Percentiles rank a stretch among this genome's conserved stretches.
phyloP scores from a whole-genome alignment of 2,797 vertebrate genomes.

The Eulemur albifrons region DNA sequence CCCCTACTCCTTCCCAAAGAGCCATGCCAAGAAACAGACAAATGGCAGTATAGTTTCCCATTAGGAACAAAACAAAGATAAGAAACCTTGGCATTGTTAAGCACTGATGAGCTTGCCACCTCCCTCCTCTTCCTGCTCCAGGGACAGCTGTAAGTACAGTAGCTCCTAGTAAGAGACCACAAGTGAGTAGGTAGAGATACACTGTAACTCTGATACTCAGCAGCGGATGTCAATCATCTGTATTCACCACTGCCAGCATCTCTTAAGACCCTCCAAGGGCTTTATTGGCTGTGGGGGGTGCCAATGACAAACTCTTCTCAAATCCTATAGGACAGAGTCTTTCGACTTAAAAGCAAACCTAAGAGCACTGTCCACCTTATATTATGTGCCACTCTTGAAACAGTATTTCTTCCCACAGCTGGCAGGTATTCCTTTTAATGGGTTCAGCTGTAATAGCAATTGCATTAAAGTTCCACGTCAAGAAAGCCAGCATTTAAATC shows the following conservation, averaged over 20 bases:
- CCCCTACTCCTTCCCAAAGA: not conserved
- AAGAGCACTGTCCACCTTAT: not conserved
- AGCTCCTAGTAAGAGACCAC: not conserved
- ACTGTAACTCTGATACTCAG: not conserved
- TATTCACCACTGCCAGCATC: not conserved
- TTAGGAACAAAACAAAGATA: not conserved
- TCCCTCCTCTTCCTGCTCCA: not conserved
- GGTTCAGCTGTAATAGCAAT: slow-evolving; percentile 58
- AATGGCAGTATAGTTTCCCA: not conserved
- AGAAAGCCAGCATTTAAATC: slow-evolving; percentile 67
- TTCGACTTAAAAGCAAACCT: slow-evolving; percentile 39
- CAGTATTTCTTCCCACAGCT: not conserved
- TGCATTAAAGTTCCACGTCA: slow-evolving; percentile 65
- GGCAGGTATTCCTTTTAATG: slow-evolving; percentile 8
- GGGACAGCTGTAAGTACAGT: not conserved
- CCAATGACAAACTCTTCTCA: not conserved
- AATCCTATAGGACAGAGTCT: not conserved
- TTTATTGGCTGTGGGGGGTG: not conserved
- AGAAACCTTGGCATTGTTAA: not conserved
- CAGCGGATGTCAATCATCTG: not conserved
- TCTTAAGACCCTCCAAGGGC: not conserved
- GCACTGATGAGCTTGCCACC: not conserved
- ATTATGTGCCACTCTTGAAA: slow-evolving; percentile 58
- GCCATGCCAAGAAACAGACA: not conserved
- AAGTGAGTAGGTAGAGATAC: not conserved